These are phyloP conservation scores for Phyllotis vaccarum DNA, from an alignment of 2,797 vertebrate genomes.

Conservation along the genomic window DNA sequence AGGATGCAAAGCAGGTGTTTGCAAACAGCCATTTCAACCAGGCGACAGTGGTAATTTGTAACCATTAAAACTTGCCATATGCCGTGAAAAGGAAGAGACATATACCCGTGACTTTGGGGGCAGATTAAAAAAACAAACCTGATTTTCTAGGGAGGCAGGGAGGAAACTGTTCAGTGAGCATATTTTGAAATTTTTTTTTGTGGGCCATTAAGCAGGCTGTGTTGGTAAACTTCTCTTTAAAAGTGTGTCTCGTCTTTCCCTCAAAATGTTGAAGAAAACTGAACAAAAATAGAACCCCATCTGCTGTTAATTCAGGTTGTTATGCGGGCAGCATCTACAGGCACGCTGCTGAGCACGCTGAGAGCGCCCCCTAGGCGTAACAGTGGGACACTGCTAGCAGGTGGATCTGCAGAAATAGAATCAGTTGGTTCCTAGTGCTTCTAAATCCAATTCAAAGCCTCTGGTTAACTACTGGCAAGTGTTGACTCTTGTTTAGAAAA, in stretches of 20 bases:
- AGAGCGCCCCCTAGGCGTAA: constrained; percentile 95
- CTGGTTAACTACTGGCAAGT: neutral
- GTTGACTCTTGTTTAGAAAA: neutral
- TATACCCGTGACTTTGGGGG: neutral
- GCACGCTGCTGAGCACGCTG: constrained; percentile 77
- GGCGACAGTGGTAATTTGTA: constrained; percentile 19
- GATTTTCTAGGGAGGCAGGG: constrained; percentile 53
- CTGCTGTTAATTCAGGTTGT: neutral
- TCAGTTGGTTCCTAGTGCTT: neutral
- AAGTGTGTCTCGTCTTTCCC: neutral
- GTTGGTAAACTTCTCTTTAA: constrained; percentile 45
- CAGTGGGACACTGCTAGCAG: constrained; percentile 90
- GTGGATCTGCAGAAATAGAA: constrained; percentile 34
- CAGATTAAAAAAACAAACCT: neutral
- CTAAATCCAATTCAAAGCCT: constrained; percentile 17
- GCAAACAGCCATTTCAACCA: constrained; percentile 71
- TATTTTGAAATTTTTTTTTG: constrained; percentile 65
- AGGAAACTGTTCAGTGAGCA: constrained; percentile 24
- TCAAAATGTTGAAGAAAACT: constrained; percentile 48
- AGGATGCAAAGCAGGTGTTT: constrained; percentile 8
- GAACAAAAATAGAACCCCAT: neutral
- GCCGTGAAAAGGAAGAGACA: constrained; percentile 52
- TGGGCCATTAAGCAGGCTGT: neutral
- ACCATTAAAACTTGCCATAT: constrained; percentile 56
- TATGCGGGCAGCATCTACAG: neutral